Conservation (phyloP, 37 sponge, comb jelly and placozoan genomes). For the Diacarnus erythraeanus region DNA sequence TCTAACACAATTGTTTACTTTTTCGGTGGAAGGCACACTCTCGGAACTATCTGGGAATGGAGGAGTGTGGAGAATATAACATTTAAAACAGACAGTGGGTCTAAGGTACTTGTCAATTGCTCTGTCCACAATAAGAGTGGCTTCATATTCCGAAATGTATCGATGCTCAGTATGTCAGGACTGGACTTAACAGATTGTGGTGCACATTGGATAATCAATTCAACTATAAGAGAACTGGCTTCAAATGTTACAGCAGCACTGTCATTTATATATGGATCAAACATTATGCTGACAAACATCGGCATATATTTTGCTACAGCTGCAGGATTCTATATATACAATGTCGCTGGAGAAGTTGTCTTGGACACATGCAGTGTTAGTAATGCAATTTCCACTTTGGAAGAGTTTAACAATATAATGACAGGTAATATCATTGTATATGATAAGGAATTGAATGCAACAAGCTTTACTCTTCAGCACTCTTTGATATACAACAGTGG, state of each 20-base stretch:
- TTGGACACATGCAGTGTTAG: background rate
- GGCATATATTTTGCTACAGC: background rate
- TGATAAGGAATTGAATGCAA: background rate
- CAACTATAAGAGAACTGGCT: background rate
- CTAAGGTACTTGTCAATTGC: background rate
- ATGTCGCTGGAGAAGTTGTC: constrained; percentile 1
- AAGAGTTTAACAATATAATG: background rate
- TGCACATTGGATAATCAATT: background rate
- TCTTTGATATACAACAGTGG: background rate
- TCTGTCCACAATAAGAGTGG: background rate
- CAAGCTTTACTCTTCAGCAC: background rate
- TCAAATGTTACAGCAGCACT: background rate
- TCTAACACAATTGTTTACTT: background rate
- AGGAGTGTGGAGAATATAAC: background rate
- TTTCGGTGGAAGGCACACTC: background rate
- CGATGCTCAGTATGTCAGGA: background rate
- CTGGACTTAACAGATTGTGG: background rate
- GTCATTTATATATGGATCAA: background rate
- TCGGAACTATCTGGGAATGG: background rate
- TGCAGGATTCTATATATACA: background rate
- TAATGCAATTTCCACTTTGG: background rate
- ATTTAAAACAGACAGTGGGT: background rate
- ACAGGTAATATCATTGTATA: background rate
- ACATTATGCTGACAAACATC: background rate
- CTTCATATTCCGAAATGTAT: background rate